These are phyloP conservation scores for Callospermophilus lateralis DNA, from an alignment of 2,113 vertebrate species.

Conservation along the genomic window DNA sequence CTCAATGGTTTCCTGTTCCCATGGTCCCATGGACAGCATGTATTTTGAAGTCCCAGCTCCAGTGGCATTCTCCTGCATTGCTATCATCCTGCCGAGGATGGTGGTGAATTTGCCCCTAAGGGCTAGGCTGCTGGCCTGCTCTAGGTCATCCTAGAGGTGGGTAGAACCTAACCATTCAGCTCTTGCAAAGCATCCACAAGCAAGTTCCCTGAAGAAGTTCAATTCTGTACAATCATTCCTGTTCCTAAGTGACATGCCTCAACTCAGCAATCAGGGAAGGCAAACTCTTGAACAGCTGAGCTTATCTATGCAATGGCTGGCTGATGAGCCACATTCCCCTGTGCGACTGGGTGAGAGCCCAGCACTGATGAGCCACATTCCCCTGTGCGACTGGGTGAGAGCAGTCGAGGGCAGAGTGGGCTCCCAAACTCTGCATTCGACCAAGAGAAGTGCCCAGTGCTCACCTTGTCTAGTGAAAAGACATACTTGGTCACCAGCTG, in stretches of 20 bases:
- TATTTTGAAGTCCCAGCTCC: background rate
- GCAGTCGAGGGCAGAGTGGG: accelerated
- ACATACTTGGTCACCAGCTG: slow-evolving; percentile 85
- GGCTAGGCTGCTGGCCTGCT: too few relatives aligned
- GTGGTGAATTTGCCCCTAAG: accelerated
- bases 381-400: too few relatives aligned
- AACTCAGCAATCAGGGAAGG: background rate
- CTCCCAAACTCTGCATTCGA: too few relatives aligned
- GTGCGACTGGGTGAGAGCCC: too few relatives aligned
- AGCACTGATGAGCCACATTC: too few relatives aligned
- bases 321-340: too few relatives aligned
- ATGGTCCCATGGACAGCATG: background rate
- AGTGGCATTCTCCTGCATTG: background rate
- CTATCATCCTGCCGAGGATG: accelerated
- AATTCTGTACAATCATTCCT: too few relatives aligned
- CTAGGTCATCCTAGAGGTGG: background rate
- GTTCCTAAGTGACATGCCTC: accelerated
- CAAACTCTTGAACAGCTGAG: background rate
- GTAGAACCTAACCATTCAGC: too few relatives aligned
- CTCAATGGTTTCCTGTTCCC: too few relatives aligned
- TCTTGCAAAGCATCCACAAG: too few relatives aligned
- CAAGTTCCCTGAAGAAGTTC: accelerated
- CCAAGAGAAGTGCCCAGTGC: background rate
- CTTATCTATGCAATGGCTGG: too few relatives aligned
- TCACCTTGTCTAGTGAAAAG: slow-evolving; percentile 88